These are phyloP conservation scores for Caenorhabditis sp. DNA, from an alignment of 2,888 invertebrate genomes.

Conservation along the genomic window DNA sequence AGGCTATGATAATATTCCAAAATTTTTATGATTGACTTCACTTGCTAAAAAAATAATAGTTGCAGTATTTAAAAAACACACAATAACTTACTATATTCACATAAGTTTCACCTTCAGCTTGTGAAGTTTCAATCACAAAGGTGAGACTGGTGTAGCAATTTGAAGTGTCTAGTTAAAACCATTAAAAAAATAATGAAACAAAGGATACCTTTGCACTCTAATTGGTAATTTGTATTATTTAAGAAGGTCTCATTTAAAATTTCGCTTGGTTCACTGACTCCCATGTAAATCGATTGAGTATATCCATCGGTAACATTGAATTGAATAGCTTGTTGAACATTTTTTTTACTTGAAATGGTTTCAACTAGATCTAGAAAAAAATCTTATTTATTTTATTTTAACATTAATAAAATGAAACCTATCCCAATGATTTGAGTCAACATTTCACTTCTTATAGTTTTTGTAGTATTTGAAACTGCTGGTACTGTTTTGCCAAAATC, in stretches of 20 bases:
- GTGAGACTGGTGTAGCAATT: constrained; percentile 52
- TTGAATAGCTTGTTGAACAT: constrained; percentile 42
- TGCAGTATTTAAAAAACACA: not conserved
- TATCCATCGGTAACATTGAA: constrained; percentile 38
- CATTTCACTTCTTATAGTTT: constrained; percentile 24
- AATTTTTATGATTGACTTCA: constrained; percentile 29
- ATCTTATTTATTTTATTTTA: too few species aligned
- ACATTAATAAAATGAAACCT: too few species aligned
- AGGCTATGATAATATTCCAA: constrained; percentile 10
- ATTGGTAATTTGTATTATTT: constrained; percentile 37
- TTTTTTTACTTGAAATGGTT: constrained; percentile 1
- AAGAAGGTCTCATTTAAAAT: constrained; percentile 5
- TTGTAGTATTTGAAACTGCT: not conserved
- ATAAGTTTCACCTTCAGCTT: constrained; percentile 38
- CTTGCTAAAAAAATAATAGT: constrained; percentile 53
- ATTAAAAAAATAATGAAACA: not conserved
- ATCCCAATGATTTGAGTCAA: constrained; percentile 56
- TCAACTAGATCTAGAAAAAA: constrained; percentile 46
- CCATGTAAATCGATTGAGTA: constrained; percentile 39
- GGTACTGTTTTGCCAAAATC: not conserved
- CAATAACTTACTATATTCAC: constrained; percentile 38
- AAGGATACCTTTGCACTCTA: constrained; percentile 37
- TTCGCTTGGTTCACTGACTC: constrained; percentile 34
- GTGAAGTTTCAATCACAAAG: constrained; percentile 60
- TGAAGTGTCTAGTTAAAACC: constrained; percentile 14